phyloP scores from a whole-genome alignment of 2,113 vertebrate species.

The Pelecanoides urinatrix region DNA sequence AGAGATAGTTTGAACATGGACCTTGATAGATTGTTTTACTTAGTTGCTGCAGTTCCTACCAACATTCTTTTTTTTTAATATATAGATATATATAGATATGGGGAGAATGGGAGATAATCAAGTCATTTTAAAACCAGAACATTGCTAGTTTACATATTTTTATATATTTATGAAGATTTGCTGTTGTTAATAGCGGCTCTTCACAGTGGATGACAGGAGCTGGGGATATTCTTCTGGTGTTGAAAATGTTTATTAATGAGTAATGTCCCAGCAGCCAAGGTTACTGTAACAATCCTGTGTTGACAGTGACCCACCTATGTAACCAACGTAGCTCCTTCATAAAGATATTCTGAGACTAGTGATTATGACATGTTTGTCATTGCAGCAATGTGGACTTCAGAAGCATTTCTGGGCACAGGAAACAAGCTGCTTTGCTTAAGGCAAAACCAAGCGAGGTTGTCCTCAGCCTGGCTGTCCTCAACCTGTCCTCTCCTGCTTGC shows the following conservation, averaged over 20 bases:
- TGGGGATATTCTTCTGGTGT: not conserved
- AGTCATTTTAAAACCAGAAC: not conserved
- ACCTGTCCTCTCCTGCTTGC: not conserved
- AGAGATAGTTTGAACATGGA: not conserved
- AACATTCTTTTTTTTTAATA: too few species aligned
- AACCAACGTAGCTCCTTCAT: not conserved
- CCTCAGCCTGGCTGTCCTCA: not conserved
- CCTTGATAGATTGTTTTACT: not conserved
- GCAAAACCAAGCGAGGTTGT: not conserved
- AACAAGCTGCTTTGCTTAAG: not conserved
- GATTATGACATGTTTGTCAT: not conserved
- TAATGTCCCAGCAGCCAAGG: not conserved
- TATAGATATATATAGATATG: too few species aligned
- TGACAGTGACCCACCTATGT: not conserved
- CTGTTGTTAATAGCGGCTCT: not conserved
- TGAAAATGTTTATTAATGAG: not conserved
- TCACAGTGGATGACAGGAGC: not conserved
- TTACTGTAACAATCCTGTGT: not conserved
- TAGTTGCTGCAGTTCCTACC: not conserved
- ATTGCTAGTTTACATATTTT: not conserved
- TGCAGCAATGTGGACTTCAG: not conserved
- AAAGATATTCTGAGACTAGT: not conserved
- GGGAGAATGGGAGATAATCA: not conserved
- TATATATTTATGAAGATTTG: not conserved
- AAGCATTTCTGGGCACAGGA: not conserved